phyloP scores from a whole-genome alignment of 2,113 vertebrate species.

The Channa argus region DNA sequence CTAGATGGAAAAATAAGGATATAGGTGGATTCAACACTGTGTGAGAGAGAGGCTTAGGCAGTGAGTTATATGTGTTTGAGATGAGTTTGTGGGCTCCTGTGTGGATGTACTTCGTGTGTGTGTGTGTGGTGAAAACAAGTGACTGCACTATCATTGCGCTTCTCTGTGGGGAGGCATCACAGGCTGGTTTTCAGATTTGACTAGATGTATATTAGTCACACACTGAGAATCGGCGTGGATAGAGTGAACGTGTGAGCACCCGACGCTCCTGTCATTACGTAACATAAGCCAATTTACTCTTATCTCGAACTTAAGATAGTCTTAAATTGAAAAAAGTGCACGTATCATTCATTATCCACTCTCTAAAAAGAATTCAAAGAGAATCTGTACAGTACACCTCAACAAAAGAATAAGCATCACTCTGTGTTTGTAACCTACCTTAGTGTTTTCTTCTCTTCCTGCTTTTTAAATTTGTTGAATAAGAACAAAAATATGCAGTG shows the following conservation, averaged over 20 bases:
- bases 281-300: conserved; percentile 20
- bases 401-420: not conserved
- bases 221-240: conserved; percentile 18
- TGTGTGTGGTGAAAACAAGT: conserved; percentile 31
- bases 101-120: conserved; percentile 37
- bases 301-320: conserved; percentile 11
- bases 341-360: conserved; percentile 12
- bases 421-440: not conserved
- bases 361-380: conserved; percentile 5
- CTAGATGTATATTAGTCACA: conserved; percentile 2
- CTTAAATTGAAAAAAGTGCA: not conserved
- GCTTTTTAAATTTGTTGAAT: conserved; percentile 17
- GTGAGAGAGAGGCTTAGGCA: conserved; percentile 43
- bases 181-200: conserved; percentile 3
- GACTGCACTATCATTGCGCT: conserved; percentile 22
- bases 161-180: conserved; percentile 13
- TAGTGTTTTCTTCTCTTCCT: not conserved
- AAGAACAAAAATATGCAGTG: conserved; percentile 9
- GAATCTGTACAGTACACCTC: not conserved
- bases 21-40: conserved; percentile 57
- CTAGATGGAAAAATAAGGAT: conserved; percentile 70
- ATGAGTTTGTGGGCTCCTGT: conserved; percentile 42
- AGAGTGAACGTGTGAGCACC: conserved; percentile 17
- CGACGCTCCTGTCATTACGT: conserved; percentile 29
- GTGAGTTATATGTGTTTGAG: conserved; percentile 54